Base-by-base conservation (phyloP, 37 sponge, comb jelly and placozoan genomes). In the Ephydatia muelleri region DNA sequence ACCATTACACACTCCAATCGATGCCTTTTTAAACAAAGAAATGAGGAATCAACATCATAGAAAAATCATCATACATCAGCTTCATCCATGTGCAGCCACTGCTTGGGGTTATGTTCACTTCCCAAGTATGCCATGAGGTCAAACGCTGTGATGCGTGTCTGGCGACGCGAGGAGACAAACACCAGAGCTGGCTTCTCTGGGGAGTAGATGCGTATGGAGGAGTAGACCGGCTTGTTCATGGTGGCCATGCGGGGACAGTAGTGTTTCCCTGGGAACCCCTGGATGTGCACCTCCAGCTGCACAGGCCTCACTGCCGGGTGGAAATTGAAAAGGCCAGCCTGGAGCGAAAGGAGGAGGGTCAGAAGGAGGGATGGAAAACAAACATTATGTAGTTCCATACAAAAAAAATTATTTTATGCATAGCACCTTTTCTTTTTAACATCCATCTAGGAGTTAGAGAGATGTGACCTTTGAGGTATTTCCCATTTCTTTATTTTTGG, bases 241-340 rank as follows among this genome's bases (percentile, higher is more conserved):
- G 99, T 95, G 38, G 99, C 99, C 99, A 98, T 98, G 4, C 99
- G 79, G 31, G 99, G 99, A 79, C 99, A 98, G 89, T 98, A 98
- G 83, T 98, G 99, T 73, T 98, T 96, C 49, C 97, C 95, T 3
- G 97, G 92, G 80, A 93, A 98, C 29, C 99, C 99, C 48, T 87
- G 72, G 72, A 98, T 94, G 84, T 98, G 99, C 2, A 93, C 92
- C 65, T 98, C 99, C 80, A 98, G 86, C 14, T 96, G 99, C n/a
- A 98, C 99, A 0, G 99, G 99, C 39, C 99, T 76, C n/a, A 98
- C 99, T 0, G 97, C 92, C 21, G 99, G 99, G 48, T 92, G 90
- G 93, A 98, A 98, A 86, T 98, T 98, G 84, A 96, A 98, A 83
- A 98, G 84, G 0, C 99, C 99, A 0, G 69, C 94, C 83, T 96